Conservation (phyloP, 2,113 vertebrate genomes). For the Mugil cephalus region DNA sequence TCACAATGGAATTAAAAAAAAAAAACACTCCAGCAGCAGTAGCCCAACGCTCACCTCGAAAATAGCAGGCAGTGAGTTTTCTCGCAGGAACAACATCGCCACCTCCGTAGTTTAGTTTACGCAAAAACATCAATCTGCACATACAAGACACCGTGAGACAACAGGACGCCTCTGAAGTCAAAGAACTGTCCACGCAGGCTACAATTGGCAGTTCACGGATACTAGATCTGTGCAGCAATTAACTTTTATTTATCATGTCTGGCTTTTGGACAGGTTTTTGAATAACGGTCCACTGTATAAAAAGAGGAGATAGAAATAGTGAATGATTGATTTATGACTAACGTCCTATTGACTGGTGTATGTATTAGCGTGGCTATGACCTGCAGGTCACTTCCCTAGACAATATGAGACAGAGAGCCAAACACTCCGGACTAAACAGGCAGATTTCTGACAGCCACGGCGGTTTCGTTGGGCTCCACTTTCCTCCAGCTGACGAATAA, state of each 20-base stretch:
- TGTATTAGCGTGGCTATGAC: constrained; percentile 41
- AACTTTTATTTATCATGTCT: constrained; percentile 22
- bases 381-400: constrained; percentile 18
- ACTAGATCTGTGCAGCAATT: constrained; percentile 25
- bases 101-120: constrained; percentile 46
- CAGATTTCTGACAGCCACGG: constrained; percentile 3
- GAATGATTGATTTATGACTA: constrained; percentile 51
- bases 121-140: constrained; percentile 44
- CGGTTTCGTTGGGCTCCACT: background rate
- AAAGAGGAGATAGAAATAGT: background rate
- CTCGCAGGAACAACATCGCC: constrained; percentile 30
- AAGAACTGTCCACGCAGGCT: constrained; percentile 20
- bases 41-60: constrained; percentile 46
- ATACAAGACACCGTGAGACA: constrained; percentile 24
- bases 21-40: constrained; percentile 25
- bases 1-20: constrained; percentile 2
- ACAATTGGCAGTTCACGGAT: constrained; percentile 24
- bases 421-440: background rate
- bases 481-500: constrained; percentile 11
- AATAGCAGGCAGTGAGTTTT: constrained; percentile 57
- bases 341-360: constrained; percentile 24
- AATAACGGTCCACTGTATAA: constrained; percentile 28
- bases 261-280: too few species aligned
- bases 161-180: constrained; percentile 45
- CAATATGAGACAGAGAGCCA: background rate